Percentiles rank a stretch among this genome's conserved stretches.
Conservation (phyloP, 2,113 vertebrate genomes). For the Hippolais icterina region DNA sequence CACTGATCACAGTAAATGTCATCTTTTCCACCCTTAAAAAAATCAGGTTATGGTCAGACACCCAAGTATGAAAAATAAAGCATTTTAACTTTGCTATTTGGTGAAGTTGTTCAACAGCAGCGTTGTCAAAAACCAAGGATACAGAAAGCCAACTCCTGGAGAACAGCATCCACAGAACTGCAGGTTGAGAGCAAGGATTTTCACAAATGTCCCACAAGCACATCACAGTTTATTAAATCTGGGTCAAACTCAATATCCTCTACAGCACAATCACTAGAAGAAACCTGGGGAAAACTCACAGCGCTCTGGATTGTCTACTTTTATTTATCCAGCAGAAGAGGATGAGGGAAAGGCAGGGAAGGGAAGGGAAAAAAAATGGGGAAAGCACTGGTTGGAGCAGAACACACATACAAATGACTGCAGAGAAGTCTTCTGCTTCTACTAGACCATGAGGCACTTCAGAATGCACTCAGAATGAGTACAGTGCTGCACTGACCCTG, state of each 20-base stretch:
- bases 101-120: not conserved
- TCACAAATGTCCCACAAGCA: not conserved
- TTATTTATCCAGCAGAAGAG: not conserved
- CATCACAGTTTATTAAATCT: not conserved
- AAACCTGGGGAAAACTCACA: not conserved
- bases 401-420: not conserved
- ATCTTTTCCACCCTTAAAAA: not conserved
- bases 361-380: not conserved
- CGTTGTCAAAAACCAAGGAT: not conserved
- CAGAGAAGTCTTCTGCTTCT: not conserved
- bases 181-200: not conserved
- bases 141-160: not conserved
- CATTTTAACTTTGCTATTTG: not conserved
- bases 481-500: not conserved
- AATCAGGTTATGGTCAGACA: not conserved
- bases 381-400: not conserved
- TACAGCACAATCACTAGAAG: not conserved
- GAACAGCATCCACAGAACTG: not conserved
- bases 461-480: not conserved
- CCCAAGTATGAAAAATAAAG: not conserved
- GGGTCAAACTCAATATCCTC: not conserved
- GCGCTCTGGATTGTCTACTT: not conserved
- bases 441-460: not conserved
- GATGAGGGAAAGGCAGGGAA: not conserved
- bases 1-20: not conserved